Evolutionary conservation across 2,888 invertebrate species (phyloP).

Genomic region (Fissipunctia ypsillon): DNA sequence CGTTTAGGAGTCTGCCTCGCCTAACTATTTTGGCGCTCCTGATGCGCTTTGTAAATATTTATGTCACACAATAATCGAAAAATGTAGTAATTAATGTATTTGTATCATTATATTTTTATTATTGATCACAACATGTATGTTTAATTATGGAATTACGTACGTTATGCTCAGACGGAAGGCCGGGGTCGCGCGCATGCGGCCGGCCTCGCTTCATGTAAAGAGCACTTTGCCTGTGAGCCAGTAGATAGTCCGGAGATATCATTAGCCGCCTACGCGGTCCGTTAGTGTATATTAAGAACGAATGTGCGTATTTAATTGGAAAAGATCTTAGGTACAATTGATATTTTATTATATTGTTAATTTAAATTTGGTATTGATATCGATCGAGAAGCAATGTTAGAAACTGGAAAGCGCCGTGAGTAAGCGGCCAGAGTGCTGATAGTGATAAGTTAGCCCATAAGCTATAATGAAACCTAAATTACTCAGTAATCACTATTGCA

Average conservation of each 20-base stretch:
- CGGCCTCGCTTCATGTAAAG: conserved; percentile 64
- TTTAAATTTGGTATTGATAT: conserved; percentile 90
- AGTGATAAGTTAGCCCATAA: conserved; percentile 88
- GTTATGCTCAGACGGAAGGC: conserved; percentile 76
- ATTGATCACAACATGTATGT: conserved; percentile 89
- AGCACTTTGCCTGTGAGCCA: conserved; percentile 75
- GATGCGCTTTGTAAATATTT: conserved; percentile 90
- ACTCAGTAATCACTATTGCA: conserved; percentile 90
- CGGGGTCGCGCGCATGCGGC: conserved; percentile 49
- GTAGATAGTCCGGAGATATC: conserved; percentile 77
- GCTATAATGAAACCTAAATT: conserved; percentile 89
- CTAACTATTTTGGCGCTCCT: conserved; percentile 86
- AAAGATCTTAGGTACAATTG: conserved; percentile 91
- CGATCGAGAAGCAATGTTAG: conserved; percentile 89
- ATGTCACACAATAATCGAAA: conserved; percentile 90
- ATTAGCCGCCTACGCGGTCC: conserved; percentile 72
- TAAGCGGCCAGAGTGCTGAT: conserved; percentile 86
- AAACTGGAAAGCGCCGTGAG: conserved; percentile 80
- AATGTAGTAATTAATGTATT: conserved; percentile 90
- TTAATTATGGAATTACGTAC: conserved; percentile 83
- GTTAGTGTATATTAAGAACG: conserved; percentile 84
- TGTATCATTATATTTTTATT: conserved; percentile 91
- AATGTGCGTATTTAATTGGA: conserved; percentile 88
- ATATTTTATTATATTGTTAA: conserved; percentile 90
- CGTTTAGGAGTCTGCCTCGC: conserved; percentile 84